A percentile compares a stretch with the other conserved stretches of the same genome.
phyloP scores from a whole-genome alignment of 2,113 vertebrate genomes.

The Strix uralensis region DNA sequence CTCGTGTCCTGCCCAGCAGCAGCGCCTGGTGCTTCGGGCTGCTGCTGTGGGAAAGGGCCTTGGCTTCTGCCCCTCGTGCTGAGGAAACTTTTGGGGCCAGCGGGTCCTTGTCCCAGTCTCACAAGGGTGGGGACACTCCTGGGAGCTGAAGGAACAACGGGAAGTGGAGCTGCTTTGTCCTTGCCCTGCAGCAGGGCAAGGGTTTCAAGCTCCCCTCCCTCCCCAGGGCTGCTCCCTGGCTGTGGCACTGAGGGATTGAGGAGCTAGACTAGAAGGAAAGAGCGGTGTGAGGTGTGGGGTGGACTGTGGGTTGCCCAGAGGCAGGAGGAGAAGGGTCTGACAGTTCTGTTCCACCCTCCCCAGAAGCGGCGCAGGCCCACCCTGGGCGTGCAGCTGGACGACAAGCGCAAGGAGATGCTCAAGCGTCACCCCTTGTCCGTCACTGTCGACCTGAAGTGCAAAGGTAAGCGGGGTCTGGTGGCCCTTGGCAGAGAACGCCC shows the following conservation, averaged over 20 bases:
- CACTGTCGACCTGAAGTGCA: slow-evolving; percentile 89
- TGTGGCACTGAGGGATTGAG: accelerated
- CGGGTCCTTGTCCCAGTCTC: background rate
- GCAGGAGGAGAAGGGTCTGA: background rate
- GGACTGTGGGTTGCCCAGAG: accelerated
- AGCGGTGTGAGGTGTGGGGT: background rate
- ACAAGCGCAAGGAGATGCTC: slow-evolving; percentile 96
- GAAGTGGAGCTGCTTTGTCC: background rate
- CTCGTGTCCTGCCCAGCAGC: background rate
- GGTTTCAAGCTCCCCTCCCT: background rate
- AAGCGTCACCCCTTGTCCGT: slow-evolving; percentile 91
- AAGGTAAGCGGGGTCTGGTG: slow-evolving; percentile 74
- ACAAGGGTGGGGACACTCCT: background rate
- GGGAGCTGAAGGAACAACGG: background rate
- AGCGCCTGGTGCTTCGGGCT: accelerated
- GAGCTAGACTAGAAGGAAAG: background rate
- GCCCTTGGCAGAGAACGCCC: accelerated
- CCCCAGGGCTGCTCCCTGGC: background rate
- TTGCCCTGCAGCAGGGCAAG: background rate
- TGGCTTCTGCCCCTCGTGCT: background rate
- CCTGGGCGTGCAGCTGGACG: slow-evolving; percentile 91
- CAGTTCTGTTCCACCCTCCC: accelerated
- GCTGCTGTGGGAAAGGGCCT: background rate
- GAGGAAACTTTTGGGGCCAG: background rate
- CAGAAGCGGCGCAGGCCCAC: slow-evolving; percentile 94